A percentile compares a stretch with the other conserved stretches of the same genome.
These are phyloP conservation scores for Drosophila asahinai DNA, from an alignment of 1,140 invertebrate species.

Conservation along the genomic window DNA sequence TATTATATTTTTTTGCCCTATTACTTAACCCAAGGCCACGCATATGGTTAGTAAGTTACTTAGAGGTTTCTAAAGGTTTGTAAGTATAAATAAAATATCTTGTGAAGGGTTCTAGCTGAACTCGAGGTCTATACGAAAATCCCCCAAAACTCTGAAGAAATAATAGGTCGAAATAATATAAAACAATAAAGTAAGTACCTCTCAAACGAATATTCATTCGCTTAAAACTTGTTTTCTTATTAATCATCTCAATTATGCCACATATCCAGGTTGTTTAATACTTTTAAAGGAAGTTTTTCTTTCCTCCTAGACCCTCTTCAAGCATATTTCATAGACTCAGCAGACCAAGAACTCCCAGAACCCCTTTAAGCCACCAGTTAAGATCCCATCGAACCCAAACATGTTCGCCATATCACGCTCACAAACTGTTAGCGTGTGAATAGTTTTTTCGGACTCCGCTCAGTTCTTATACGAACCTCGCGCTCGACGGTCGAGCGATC, in stretches of 20 bases:
- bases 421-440: conserved; percentile 42
- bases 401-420: conserved; percentile 51
- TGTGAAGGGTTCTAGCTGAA: no score
- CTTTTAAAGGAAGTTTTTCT: background rate
- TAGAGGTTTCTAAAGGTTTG: no score
- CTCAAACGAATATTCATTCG: background rate
- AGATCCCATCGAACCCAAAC: conserved; percentile 48
- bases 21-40: no score
- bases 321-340: background rate
- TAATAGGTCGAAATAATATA: no score
- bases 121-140: no score
- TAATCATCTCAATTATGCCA: background rate
- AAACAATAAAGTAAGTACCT: no score
- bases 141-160: no score
- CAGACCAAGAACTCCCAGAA: background rate
- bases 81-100: no score
- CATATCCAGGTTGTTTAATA: background rate
- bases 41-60: no score
- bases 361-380: background rate
- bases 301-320: background rate
- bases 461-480: conserved; percentile 75
- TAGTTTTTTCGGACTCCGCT: conserved; percentile 29
- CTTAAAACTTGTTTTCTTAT: background rate
- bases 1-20: no score
- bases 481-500: conserved; percentile 44